Percentiles rank a stretch among this genome's conserved stretches.
phyloP scores from a whole-genome alignment of 1,140 invertebrate genomes.

The Trinorchestia longiramus region DNA sequence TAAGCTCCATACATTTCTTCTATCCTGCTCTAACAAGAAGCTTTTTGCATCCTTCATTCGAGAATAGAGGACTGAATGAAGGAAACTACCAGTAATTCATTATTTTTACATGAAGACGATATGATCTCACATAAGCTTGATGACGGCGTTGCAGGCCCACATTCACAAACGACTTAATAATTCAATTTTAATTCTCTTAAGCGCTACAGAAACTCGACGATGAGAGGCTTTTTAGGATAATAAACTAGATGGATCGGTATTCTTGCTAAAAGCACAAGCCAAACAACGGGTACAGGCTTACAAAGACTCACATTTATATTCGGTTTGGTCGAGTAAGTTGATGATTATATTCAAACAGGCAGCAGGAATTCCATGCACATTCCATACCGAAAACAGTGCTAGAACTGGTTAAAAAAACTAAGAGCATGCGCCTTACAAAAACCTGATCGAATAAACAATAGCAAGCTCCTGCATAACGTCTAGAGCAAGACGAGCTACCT shows the following conservation, averaged over 20 bases:
- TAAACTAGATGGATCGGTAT: background rate
- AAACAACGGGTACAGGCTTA: background rate
- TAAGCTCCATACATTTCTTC: background rate
- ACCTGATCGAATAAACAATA: background rate
- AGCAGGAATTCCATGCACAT: background rate
- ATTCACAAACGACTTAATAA: slow-evolving; percentile 27
- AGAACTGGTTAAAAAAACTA: background rate
- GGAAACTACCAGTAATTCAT: background rate
- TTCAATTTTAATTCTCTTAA: background rate
- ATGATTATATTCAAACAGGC: slow-evolving; percentile 12
- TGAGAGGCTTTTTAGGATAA: background rate
- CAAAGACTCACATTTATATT: background rate
- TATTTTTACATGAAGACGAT: background rate
- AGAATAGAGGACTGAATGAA: background rate
- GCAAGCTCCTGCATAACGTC: background rate
- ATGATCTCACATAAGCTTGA: background rate
- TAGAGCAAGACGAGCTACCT: background rate
- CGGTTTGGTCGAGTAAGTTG: background rate
- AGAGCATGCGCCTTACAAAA: background rate
- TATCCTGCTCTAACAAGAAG: background rate
- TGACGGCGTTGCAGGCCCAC: background rate
- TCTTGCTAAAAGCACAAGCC: background rate
- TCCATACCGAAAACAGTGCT: slow-evolving; percentile 7
- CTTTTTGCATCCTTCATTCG: background rate
- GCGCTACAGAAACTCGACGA: background rate